phyloP scores from a whole-genome alignment of 2,797 vertebrate species.

The Acipenser ruthenus region DNA sequence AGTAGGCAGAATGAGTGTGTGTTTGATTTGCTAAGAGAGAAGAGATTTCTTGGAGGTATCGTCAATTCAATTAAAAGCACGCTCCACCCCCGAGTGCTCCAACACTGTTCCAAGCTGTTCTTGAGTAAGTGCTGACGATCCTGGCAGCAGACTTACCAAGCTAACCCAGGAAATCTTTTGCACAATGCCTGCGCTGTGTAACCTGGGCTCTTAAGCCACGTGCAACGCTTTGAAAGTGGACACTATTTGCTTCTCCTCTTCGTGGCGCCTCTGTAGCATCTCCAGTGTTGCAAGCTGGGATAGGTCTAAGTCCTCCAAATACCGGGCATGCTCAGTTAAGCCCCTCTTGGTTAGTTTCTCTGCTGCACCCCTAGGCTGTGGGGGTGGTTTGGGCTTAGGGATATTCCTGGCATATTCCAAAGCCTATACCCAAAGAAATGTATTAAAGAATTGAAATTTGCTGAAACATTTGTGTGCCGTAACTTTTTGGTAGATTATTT shows the following conservation, averaged over 20 bases:
- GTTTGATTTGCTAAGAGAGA: too few species aligned
- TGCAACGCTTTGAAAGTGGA: conserved; percentile 60
- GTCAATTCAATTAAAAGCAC: too few species aligned
- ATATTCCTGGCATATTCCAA: conserved; percentile 84
- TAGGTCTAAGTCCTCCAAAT: conserved; percentile 31
- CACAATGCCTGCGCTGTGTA: neutral
- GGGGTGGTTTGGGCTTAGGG: conserved; percentile 54
- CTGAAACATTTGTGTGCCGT: too few species aligned
- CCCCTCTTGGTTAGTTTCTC: conserved; percentile 21
- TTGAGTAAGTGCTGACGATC: conserved; percentile 8
- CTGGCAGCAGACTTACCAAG: neutral
- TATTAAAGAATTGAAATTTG: too few species aligned
- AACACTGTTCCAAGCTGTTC: neutral
- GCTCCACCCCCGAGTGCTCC: too few species aligned
- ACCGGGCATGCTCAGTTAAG: conserved; percentile 14
- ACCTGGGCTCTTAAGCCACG: conserved; percentile 29
- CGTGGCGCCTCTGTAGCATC: conserved; percentile 62
- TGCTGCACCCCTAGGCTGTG: conserved; percentile 18
- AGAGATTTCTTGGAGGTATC: too few species aligned
- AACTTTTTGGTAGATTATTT: too few species aligned
- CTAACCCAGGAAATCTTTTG: neutral
- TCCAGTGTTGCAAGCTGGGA: conserved; percentile 59
- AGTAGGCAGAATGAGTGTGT: too few species aligned
- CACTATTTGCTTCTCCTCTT: conserved; percentile 74
- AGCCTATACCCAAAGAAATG: conserved; percentile 48